Conservation (phyloP, 2,888 invertebrate genomes). For the Malacosoma neustria region DNA sequence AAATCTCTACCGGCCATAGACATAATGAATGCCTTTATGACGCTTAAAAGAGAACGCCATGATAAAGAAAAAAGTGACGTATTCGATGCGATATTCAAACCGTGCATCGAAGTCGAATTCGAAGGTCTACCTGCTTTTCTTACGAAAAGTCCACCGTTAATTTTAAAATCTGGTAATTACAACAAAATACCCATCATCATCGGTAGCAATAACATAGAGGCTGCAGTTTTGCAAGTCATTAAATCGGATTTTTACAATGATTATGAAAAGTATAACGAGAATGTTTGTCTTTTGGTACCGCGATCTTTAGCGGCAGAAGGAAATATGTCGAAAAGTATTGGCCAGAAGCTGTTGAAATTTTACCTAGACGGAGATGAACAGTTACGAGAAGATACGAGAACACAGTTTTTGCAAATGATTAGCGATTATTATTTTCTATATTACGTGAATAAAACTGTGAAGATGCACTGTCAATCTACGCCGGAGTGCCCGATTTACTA, state of each 20-base stretch:
- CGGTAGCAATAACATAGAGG: conserved; percentile 56
- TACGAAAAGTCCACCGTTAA: conserved; percentile 43
- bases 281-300: conserved; percentile 44
- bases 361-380: conserved; percentile 44
- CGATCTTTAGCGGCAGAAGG: conserved; percentile 35
- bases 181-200: conserved; percentile 62
- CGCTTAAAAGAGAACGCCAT: conserved; percentile 13
- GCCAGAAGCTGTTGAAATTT: conserved; percentile 46
- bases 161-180: conserved; percentile 53
- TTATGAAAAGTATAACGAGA: conserved; percentile 44
- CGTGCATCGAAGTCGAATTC: conserved; percentile 55
- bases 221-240: conserved; percentile 32
- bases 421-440: conserved; percentile 59
- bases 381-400: conserved; percentile 39
- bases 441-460: conserved; percentile 51
- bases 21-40: conserved; percentile 33
- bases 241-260: conserved; percentile 38
- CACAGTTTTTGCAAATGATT: conserved; percentile 50
- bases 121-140: conserved; percentile 59
- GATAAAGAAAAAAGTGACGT: conserved; percentile 20
- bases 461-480: conserved; percentile 40
- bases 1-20: conserved; percentile 28
- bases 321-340: conserved; percentile 35
- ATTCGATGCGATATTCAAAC: conserved; percentile 48
- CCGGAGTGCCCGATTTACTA: conserved; percentile 50